phyloP scores from a whole-genome alignment of 2,888 invertebrate species.

The Tanytarsus gracilentus region DNA sequence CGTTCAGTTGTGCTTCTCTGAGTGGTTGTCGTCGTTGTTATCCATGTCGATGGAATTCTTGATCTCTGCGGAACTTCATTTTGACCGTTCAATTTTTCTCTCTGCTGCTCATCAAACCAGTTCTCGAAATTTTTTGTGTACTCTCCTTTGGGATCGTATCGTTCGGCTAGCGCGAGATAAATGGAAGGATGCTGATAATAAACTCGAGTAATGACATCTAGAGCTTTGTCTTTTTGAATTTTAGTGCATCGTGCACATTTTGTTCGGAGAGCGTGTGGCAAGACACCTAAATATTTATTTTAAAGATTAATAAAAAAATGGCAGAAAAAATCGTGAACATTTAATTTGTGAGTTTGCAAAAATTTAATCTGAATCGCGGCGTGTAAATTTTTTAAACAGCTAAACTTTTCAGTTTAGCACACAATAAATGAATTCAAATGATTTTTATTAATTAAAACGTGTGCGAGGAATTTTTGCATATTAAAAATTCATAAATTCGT shows the following conservation, averaged over 20 bases:
- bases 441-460: no score
- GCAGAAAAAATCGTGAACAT: background rate
- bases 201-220: slow-evolving; percentile 58
- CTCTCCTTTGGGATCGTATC: slow-evolving; percentile 64
- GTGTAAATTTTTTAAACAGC: no score
- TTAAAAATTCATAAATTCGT: no score
- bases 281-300: slow-evolving; percentile 46
- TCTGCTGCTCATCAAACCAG: slow-evolving; percentile 33
- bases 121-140: slow-evolving; percentile 48
- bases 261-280: slow-evolving; percentile 60
- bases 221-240: slow-evolving; percentile 55
- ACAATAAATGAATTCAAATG: no score
- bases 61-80: slow-evolving; percentile 1
- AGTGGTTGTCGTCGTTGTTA: background rate
- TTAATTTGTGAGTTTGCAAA: background rate
- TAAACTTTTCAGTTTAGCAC: no score
- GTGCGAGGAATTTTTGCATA: no score
- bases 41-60: slow-evolving; percentile 21
- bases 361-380: no score
- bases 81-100: background rate
- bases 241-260: slow-evolving; percentile 58
- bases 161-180: slow-evolving; percentile 55
- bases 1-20: background rate
- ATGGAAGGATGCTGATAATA: slow-evolving; percentile 54
- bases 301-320: background rate